Percentiles rank a stretch among this genome's conserved stretches.
Conservation (phyloP, 2,797 vertebrate genomes). For the Malacoraja senta region DNA sequence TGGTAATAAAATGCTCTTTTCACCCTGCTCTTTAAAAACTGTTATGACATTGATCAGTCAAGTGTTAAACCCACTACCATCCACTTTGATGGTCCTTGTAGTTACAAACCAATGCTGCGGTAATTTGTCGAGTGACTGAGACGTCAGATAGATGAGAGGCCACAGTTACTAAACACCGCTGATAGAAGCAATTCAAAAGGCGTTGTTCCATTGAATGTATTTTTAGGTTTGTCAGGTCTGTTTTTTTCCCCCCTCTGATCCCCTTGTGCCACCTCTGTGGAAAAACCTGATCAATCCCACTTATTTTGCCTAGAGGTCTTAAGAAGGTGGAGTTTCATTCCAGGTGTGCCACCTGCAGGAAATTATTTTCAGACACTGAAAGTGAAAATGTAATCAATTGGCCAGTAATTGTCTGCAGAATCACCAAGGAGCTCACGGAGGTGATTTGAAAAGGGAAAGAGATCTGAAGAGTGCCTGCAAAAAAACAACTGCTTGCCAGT, state of each 20-base stretch:
- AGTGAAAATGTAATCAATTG: constrained; percentile 29
- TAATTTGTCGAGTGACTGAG: constrained; percentile 23
- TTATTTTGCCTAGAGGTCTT: constrained; percentile 29
- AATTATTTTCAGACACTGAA: constrained; percentile 36
- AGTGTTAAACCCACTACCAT: constrained; percentile 22
- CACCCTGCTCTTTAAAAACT: background rate
- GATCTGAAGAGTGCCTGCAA: background rate
- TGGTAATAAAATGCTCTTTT: background rate
- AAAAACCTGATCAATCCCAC: constrained; percentile 20
- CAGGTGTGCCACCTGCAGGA: constrained; percentile 34
- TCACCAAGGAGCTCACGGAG: background rate
- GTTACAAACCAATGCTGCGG: background rate
- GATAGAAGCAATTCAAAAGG: constrained; percentile 19
- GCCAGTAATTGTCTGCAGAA: constrained; percentile 19
- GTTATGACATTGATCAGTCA: constrained; percentile 30
- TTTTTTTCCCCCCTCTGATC: background rate
- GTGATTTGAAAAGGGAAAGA: constrained; percentile 11
- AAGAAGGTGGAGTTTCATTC: constrained; percentile 18
- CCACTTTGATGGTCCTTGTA: background rate
- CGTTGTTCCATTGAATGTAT: constrained; percentile 1
- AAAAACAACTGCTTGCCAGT: background rate
- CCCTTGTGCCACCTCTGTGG: constrained; percentile 9
- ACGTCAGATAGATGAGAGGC: background rate
- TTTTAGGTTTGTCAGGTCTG: background rate
- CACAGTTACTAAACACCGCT: constrained; percentile 19